phyloP scores from a whole-genome alignment of 2,797 vertebrate species.

The Pantherophis alleghaniensis region DNA sequence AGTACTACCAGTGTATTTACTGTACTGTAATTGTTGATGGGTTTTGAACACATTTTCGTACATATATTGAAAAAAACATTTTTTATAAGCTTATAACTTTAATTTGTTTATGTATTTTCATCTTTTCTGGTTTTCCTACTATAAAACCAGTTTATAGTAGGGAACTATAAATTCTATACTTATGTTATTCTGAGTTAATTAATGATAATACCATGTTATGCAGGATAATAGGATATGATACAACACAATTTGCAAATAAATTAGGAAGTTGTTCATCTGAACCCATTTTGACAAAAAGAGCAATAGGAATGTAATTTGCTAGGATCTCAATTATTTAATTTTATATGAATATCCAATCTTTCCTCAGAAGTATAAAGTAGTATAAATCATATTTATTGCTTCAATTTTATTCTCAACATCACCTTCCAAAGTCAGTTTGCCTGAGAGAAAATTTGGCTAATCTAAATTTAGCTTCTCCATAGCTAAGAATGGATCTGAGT shows the following conservation, averaged over 20 bases:
- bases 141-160: background rate
- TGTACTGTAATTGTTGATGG: background rate
- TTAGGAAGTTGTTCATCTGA: background rate
- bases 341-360: background rate
- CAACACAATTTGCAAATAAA: background rate
- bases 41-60: background rate
- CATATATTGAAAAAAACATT: background rate
- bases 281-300: background rate
- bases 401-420: background rate
- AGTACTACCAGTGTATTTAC: background rate
- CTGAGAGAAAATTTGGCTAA: background rate
- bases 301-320: background rate
- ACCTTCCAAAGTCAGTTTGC: background rate
- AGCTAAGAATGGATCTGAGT: background rate
- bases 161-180: background rate
- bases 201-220: background rate
- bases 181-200: background rate
- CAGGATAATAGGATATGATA: background rate
- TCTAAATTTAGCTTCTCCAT: background rate
- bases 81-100: background rate
- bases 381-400: background rate
- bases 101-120: background rate
- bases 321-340: background rate
- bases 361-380: background rate
- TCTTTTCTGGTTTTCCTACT: background rate